Percentiles rank a stretch among this genome's conserved stretches.
phyloP scores from a whole-genome alignment of 1,140 invertebrate genomes.

The Diachasma alloeum region DNA sequence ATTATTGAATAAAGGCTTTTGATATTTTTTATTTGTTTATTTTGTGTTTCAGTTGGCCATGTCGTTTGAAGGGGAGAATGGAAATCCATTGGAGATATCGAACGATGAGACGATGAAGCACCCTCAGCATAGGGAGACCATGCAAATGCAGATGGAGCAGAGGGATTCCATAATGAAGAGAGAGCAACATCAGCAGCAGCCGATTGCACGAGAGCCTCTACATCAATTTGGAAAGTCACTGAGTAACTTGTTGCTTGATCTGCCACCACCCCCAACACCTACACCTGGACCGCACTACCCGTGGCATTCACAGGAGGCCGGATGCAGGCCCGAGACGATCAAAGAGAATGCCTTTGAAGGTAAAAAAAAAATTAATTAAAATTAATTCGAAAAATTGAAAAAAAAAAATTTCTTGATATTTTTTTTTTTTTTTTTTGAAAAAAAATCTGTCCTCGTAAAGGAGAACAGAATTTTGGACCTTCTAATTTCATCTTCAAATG shows the following conservation, averaged over 20 bases:
- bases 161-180: slow-evolving; percentile 13
- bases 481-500: too few relatives aligned
- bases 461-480: too few relatives aligned
- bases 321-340: background rate
- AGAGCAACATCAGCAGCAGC: slow-evolving; percentile 3
- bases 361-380: too few relatives aligned
- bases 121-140: slow-evolving; percentile 27
- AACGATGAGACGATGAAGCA: slow-evolving; percentile 35
- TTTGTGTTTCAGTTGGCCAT: slow-evolving; percentile 35
- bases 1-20: background rate
- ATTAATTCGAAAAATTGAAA: background rate
- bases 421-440: background rate
- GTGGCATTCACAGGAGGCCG: slow-evolving; percentile 3
- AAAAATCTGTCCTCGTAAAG: background rate
- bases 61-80: slow-evolving; percentile 39
- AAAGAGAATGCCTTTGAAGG: background rate
- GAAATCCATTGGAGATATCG: slow-evolving; percentile 24
- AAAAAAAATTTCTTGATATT: too few relatives aligned
- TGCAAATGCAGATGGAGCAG: slow-evolving; percentile 28
- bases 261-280: slow-evolving; percentile 34
- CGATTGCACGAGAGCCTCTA: slow-evolving; percentile 37
- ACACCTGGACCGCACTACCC: slow-evolving; percentile 12
- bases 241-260: slow-evolving; percentile 48
- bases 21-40: background rate
- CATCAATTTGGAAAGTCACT: slow-evolving; percentile 48